Base-by-base conservation (phyloP, 2,113 vertebrate genomes). In the Paramormyrops kingsleyae region DNA sequence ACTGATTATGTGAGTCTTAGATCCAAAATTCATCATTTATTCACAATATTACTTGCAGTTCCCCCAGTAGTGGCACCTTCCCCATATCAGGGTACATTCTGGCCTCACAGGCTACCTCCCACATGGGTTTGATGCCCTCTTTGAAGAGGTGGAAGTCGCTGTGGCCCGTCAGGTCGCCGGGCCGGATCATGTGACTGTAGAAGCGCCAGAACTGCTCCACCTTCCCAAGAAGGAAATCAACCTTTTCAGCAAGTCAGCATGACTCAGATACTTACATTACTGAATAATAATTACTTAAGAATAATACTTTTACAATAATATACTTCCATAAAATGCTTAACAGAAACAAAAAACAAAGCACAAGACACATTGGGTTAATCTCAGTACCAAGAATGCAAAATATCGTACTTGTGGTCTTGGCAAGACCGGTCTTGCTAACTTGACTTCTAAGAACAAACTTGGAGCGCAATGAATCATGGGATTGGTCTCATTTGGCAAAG, bases 201-300 rank as follows among this genome's bases (percentile, higher is more conserved):
- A 97, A 96, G 87, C 96, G 94, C 96, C 96, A 97, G 91, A 97
- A 97, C 93, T 97, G 96, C 92, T 97, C 96, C 92, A 97, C 96
- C 96, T 97, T 62, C 0, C 17, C 35, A n/a, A 52, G 27, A 87
- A 8, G 27, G 42, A 39, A 53, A 87, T 19, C 7, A 9, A 53
- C 17, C 19, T 35, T 3, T 17, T 53, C n/a, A 87, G 47, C 46
- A 50, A 85, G n/a, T 15, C 19, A 50, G 74, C 12, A 17, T 80
- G 13, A 80, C 74, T 35, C 74, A 80, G 31, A 39, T 42, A 80
- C 35, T 19, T 3, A 42, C 6, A 42, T 19, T 42, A 80, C 74
- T 77, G 1, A 77, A 39, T 1, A 77, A 66, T 66, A 66, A 31
- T 13, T 27, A 70, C 62, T 31, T 13, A 70, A 12, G 9, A 70